A percentile compares a stretch with the other conserved stretches of the same genome.
Conservation (phyloP, 2,113 vertebrate genomes). For the Pollachius pollachius region DNA sequence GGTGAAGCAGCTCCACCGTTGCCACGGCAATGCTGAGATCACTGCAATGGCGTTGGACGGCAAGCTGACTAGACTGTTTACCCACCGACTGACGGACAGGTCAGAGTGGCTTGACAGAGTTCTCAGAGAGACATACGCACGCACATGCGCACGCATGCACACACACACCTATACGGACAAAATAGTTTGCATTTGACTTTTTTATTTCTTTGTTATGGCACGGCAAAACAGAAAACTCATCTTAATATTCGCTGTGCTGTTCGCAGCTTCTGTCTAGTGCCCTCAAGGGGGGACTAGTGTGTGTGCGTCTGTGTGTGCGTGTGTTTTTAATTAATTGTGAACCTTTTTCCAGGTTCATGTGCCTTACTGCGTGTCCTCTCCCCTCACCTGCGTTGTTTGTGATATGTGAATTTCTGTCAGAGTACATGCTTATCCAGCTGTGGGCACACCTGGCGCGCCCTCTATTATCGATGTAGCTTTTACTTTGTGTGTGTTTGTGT, state of each 20-base stretch:
- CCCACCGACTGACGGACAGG: conserved; percentile 66
- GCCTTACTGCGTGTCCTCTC: too few relatives aligned
- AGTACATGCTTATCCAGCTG: too few relatives aligned
- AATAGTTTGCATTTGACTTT: too few relatives aligned
- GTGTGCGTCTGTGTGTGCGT: not conserved
- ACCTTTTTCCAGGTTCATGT: too few relatives aligned
- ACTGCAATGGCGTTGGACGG: conserved; percentile 74
- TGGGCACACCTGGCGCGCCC: too few relatives aligned
- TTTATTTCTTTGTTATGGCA: too few relatives aligned
- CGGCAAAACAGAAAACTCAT: too few relatives aligned
- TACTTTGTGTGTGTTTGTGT: not conserved
- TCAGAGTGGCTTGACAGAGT: conserved; percentile 63
- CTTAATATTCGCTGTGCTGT: too few relatives aligned
- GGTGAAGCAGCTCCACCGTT: conserved; percentile 79
- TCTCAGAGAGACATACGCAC: not conserved
- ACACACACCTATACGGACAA: not conserved
- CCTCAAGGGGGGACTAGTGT: not conserved
- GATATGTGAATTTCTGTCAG: too few relatives aligned
- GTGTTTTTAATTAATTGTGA: not conserved
- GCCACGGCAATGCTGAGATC: conserved; percentile 80
- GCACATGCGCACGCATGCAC: conserved; percentile 6
- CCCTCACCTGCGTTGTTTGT: too few relatives aligned
- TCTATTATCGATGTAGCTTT: too few relatives aligned
- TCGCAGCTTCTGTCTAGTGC: too few relatives aligned
- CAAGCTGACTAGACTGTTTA: conserved; percentile 75